A percentile compares a stretch with the other conserved stretches of the same genome.
These are phyloP conservation scores for Cynopterus brachyotis DNA, from an alignment of 2,113 vertebrate species.

Conservation along the genomic window DNA sequence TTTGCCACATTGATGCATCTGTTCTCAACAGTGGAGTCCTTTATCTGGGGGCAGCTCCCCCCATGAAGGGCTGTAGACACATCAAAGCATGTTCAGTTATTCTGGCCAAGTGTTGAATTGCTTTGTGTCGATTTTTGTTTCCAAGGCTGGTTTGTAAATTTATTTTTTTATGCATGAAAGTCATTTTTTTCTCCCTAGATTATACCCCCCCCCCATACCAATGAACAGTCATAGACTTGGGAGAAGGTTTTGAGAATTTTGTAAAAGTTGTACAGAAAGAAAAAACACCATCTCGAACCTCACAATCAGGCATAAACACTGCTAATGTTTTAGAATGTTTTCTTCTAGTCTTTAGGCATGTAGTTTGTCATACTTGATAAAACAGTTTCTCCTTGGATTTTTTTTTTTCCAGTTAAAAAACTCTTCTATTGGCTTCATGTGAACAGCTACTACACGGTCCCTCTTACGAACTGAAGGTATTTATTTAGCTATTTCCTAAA, in stretches of 20 bases:
- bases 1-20: neutral
- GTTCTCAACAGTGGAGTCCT: neutral
- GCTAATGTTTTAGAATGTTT: neutral
- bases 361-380: neutral
- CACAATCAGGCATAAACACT: neutral
- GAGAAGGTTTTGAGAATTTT: neutral
- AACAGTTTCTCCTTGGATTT: neutral
- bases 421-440: neutral
- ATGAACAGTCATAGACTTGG: neutral
- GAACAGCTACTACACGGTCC: neutral
- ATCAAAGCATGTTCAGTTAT: neutral
- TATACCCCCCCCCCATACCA: neutral
- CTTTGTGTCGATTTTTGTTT: conserved; percentile 47
- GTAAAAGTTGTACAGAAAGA: neutral
- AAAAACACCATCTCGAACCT: neutral
- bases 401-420: neutral
- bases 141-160: neutral
- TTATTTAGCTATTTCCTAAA: neutral
- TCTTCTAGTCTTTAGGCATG: neutral
- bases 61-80: fast-evolving
- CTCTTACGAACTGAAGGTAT: neutral
- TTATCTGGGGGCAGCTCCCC: neutral
- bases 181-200: neutral
- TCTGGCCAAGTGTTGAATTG: neutral
- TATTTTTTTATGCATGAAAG: neutral